Percentiles rank a stretch among this genome's conserved stretches.
phyloP scores from a whole-genome alignment of 2,888 invertebrate genomes.

The Zygaena filipendulae region DNA sequence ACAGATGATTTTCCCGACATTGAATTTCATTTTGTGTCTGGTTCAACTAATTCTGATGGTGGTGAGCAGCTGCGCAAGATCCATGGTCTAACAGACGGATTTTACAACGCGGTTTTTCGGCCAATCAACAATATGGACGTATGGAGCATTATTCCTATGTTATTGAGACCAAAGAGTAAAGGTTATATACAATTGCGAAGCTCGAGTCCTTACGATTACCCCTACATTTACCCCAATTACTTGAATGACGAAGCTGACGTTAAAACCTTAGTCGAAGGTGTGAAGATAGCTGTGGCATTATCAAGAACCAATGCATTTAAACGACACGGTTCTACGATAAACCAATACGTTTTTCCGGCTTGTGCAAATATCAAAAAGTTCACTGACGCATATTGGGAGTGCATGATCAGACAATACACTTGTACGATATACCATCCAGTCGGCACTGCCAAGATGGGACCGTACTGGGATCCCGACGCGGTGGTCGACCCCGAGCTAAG shows the following conservation, averaged over 20 bases:
- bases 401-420: constrained; percentile 85
- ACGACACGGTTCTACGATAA: constrained; percentile 76
- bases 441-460: constrained; percentile 92
- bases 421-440: constrained; percentile 89
- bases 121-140: constrained; percentile 81
- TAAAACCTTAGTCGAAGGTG: constrained; percentile 84
- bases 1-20: constrained; percentile 89
- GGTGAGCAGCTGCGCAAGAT: constrained; percentile 84
- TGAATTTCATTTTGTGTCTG: constrained; percentile 89
- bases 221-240: constrained; percentile 93
- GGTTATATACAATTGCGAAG: constrained; percentile 86
- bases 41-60: constrained; percentile 87
- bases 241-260: constrained; percentile 82
- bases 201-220: constrained; percentile 87
- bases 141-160: constrained; percentile 87
- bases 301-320: constrained; percentile 83
- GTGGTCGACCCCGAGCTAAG: constrained; percentile 84
- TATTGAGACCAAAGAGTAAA: constrained; percentile 84
- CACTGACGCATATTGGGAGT: constrained; percentile 86
- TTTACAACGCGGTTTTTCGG: constrained; percentile 79
- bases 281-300: constrained; percentile 84
- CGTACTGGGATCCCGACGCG: constrained; percentile 84
- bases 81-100: constrained; percentile 79
- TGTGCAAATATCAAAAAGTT: constrained; percentile 75
- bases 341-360: constrained; percentile 79